phyloP scores from a whole-genome alignment of 2,797 vertebrate genomes.

The Natrix natrix region DNA sequence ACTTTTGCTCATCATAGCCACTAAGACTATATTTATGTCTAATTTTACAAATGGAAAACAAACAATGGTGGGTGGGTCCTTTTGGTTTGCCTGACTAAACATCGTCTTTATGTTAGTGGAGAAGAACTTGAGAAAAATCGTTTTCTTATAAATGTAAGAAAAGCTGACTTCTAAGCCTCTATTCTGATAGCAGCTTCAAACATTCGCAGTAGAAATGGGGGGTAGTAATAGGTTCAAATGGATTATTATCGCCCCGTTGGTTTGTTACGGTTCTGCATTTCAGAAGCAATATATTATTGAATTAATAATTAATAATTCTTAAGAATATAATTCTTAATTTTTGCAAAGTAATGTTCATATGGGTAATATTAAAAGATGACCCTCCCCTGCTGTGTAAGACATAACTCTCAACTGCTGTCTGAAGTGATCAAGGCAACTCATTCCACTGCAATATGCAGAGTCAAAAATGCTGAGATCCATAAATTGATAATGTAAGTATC shows the following conservation, averaged over 20 bases:
- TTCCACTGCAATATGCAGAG: neutral
- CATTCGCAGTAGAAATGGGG: neutral
- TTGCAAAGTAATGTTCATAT: neutral
- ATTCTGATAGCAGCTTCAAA: neutral
- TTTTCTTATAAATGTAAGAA: neutral
- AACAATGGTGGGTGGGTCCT: neutral
- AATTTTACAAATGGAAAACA: neutral
- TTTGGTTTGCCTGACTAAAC: neutral
- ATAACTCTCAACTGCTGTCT: neutral
- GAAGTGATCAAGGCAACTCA: neutral
- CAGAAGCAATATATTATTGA: neutral
- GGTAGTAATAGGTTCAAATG: neutral
- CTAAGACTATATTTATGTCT: neutral
- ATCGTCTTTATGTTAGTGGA: neutral
- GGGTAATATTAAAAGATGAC: neutral
- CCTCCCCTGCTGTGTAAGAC: neutral
- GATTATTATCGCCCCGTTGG: neutral
- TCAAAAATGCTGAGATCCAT: neutral
- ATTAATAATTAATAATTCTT: too few species aligned
- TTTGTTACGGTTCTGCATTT: neutral
- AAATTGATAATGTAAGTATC: neutral
- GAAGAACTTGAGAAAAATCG: neutral
- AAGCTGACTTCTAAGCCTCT: neutral
- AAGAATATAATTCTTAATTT: neutral
- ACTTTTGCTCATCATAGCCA: neutral